Base-by-base conservation (phyloP, 2,888 invertebrate genomes). In the Omphaloscelis lunosa region DNA sequence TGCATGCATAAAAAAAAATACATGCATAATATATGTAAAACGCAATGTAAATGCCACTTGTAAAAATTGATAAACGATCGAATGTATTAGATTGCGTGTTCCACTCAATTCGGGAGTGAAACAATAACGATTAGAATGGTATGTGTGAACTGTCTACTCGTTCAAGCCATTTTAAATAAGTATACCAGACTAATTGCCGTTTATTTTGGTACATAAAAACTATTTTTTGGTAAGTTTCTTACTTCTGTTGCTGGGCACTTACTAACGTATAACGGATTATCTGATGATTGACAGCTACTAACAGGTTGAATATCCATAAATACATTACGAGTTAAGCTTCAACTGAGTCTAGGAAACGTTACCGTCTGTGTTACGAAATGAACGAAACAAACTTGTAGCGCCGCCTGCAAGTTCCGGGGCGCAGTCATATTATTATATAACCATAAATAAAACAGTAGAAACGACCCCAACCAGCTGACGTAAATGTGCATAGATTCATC, bases 401-500 rank as follows among this genome's bases (percentile, higher is more conserved):
- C 59, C 23, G 71, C 53, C 63, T 58, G 61, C 56, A 68, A 29
- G 78, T 29, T 65, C 63, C 65, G 45, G 74, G 79, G 79, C 68
- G 86, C 86, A 65, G 68, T 65, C 72, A 62, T 66, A 59, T 65
- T 75, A 79, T 79, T 83, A 79, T 75, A 71, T 86, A 86, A 84
- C 87, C 69, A 83, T 86, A 86, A 84, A 83, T 83, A 72, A 72
- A 75, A 83, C 48, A 84, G 83, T 79, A 75, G 66, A 66, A 75
- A 84, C 86, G 75, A 86, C 84, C 83, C 80, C 72, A 75, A 65
- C 78, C 72, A 59, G 63, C 84, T 83, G 83, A 79, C 83, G 87
- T 79, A 86, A 86, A 84, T 86, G 86, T 84, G 83, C 83, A 86
- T 86, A 86, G 86, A 86, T 86, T 86, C 84, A 75, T 83, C 86